Evolutionary conservation across 2,888 invertebrate species (phyloP), one percentile per base, ranked within the genome.

Genomic region (Lomographa bimaculata): DNA sequence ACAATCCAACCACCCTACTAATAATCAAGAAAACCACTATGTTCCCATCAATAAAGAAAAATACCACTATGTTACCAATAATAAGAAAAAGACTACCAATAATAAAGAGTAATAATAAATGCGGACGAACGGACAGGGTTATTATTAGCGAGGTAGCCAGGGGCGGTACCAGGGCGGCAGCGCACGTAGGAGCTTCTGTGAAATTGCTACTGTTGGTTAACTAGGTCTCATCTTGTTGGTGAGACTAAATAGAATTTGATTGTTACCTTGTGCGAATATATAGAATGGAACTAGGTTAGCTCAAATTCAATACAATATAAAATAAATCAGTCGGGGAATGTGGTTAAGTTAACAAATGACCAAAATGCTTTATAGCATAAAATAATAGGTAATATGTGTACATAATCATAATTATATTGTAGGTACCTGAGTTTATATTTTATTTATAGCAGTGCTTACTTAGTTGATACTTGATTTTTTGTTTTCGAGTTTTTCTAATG

Each of bases 131-230:
- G 52, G 33, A 38, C 47, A 38, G 54, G 54, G 47, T 55, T 66
- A 60, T 63, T 64, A 68, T 69, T 69, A 66, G 54, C 52, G 43
- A 44, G 50, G 35, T 45, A 50, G 69, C 71, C 52, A 50, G 59
- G 49, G 74, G 76, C 70, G 61, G 61, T 55, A 70, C 69, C 51
- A 62, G 71, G 68, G 50, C 46, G 43, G 40, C 65, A 64, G 60
- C 38, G 28, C 55, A 49, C 57, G 56, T 49, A 51, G 57, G 55
- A 57, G 71, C 74, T 73, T 61, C 74, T 39, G 70, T 56, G 56
- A 62, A 61, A 60, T 58, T 47, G 39, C 44, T 36, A 32, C 42
- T 20, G 26, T 21, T 16, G 12, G 8, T 5, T 12, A 30, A 36
- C 32, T 32, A 33, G 16, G 24, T 12, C 28, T 20, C 29, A 7